Base-by-base conservation (phyloP, 1,140 invertebrate genomes). In the Ostrea denselamellosa region DNA sequence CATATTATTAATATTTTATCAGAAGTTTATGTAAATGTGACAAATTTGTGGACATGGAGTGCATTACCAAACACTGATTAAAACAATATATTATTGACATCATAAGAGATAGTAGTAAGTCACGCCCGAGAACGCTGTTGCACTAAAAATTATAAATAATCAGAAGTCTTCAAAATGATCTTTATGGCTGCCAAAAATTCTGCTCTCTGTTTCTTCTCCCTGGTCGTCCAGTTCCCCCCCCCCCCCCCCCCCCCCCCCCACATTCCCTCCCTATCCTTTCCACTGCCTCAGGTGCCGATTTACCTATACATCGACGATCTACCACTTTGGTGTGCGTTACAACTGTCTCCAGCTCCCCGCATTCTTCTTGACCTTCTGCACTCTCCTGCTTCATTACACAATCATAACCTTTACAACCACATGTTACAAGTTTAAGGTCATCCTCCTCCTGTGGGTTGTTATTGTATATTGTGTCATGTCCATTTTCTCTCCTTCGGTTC, bases 1-100 rank as follows among this genome's bases (percentile, higher is more conserved):
- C 68, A 77, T 34, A 77, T 34, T 77, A 77, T 77, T 77, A 77
- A 77, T 77, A 77, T 77, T 77, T 77, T 25, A 14, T 77, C 22
- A 77, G 25, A 77, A 34, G 12, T 77, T 77, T 77, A 77, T 77
- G 68, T 25, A 77, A 77, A 77, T 77, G 68, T 77, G 25, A 34
- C 28, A 34, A 77, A 77, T 77, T 77, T 25, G 22, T 77, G 68
- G 28, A 77, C 68, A 77, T 77, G 68, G 25, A 34, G 22, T 77
- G 68, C 68, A 77, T 14, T 34, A 34, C 14, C 22, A 77, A 25
- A 77, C 25, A 77, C n/a, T 62, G 17, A 62, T 62, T 62, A n/a
- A 62, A 62, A n/a, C n/a, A 19, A 17, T 17, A n/a, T 7, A 62
- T 17, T 19, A 62, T 62, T 17, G 12, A 62, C n/a, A 62, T 62